Evolutionary conservation across 2,113 vertebrate species (phyloP), one percentile per base, ranked within the genome.

Genomic region (Diglossa brunneiventris): DNA sequence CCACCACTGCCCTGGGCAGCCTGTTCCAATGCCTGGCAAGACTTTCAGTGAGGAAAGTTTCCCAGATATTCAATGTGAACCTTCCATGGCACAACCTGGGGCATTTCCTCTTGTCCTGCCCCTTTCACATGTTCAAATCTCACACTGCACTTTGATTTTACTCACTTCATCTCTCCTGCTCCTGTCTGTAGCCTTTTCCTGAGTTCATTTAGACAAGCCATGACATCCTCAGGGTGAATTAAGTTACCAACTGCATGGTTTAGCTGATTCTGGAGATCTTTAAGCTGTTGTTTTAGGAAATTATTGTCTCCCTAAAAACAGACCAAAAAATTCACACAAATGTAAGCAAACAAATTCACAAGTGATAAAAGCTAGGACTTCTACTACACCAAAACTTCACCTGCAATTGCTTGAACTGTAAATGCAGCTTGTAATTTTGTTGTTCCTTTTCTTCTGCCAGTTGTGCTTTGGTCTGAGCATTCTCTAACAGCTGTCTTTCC

Each of bases 361-460:
- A 55, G 28, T 1, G 0, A 64, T 5, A 68, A 39, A 87, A 67
- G 26, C 9, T 10, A 59, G 6, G 13, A 17, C 24, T 56, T 61
- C 85, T 35, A 56, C 79, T 27, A 67, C 7, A 81, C 14, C 53
- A 55, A 93, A 50, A 85, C 37, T 86, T 53, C 91, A 99, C 98
- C 98, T 99, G 98, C 33, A 98, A 63, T 16, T 97, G 95, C 80
- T 89, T 96, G 63, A 98, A 96, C 64, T 98, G 98, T 37, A 89
- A 92, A 52, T 94, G 96, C 9, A 99, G 97, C 49, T 98, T 95
- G 26, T 59, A 59, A 67, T 98, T 98, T 76, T 98, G 97, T 64
- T 98, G 91, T 27, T 98, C 97, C 62, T 96, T 98, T 85, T 98
- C 98, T 73, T 98, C 97, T 70, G 97, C 97, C 69, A 98, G 87